Evolutionary conservation across 2,888 invertebrate genomes (phyloP).

Genomic region (Tenthredo livida): DNA sequence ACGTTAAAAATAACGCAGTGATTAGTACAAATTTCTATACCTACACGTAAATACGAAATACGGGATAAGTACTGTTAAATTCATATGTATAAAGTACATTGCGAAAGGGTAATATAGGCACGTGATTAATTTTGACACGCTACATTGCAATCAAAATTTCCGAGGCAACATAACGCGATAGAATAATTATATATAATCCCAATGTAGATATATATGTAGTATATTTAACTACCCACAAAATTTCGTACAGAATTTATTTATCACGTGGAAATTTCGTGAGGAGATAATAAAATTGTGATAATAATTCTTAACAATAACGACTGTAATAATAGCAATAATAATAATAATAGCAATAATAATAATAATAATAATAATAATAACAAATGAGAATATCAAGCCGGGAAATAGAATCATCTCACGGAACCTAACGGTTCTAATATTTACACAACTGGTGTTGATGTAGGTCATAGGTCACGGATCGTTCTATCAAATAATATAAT

Average conservation of each 20-base stretch:
- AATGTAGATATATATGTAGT: not conserved
- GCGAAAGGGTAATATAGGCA: not conserved
- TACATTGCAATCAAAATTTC: conserved; percentile 21
- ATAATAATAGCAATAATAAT: too few relatives aligned
- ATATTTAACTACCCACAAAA: not conserved
- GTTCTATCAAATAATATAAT: conserved; percentile 2
- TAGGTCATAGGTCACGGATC: conserved; percentile 29
- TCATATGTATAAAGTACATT: not conserved
- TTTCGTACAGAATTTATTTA: too few relatives aligned
- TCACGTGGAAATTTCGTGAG: too few relatives aligned
- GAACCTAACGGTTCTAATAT: conserved; percentile 1
- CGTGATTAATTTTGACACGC: conserved; percentile 19
- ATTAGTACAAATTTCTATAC: not conserved
- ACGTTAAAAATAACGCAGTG: not conserved
- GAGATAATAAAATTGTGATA: too few relatives aligned
- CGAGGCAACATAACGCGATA: not conserved
- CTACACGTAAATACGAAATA: not conserved
- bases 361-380: not conserved
- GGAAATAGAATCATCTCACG: conserved; percentile 6
- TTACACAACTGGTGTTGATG: not conserved
- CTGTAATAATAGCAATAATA: not conserved
- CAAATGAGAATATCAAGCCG: not conserved
- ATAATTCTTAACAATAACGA: not conserved
- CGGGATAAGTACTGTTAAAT: not conserved
- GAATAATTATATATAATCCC: not conserved